Evolutionary conservation across 2,888 invertebrate species (phyloP).

Genomic region (Ectemnius lituratus): DNA sequence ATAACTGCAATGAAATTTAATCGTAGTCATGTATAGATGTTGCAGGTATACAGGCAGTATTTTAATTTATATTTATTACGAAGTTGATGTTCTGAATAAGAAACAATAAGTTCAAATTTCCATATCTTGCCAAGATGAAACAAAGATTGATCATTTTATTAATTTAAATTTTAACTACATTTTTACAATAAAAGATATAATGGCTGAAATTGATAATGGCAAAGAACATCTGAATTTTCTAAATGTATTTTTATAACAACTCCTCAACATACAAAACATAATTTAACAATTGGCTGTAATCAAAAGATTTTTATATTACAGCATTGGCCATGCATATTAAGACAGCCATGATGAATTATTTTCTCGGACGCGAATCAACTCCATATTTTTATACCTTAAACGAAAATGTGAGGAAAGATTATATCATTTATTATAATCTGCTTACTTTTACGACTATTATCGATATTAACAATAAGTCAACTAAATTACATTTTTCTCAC

Average conservation of each 20-base stretch:
- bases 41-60: slow-evolving; percentile 32
- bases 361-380: slow-evolving; percentile 15
- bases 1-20: slow-evolving; percentile 21
- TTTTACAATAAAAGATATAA: slow-evolving; percentile 33
- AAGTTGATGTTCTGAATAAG: slow-evolving; percentile 24
- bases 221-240: slow-evolving; percentile 57
- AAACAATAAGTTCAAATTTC: slow-evolving; percentile 42
- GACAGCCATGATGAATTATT: slow-evolving; percentile 33
- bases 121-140: slow-evolving; percentile 36
- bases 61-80: slow-evolving; percentile 39
- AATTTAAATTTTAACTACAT: slow-evolving; percentile 38
- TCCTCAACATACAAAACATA: slow-evolving; percentile 33
- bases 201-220: slow-evolving; percentile 20
- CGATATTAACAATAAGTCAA: not conserved
- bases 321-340: slow-evolving; percentile 41
- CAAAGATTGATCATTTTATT: slow-evolving; percentile 36
- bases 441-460: slow-evolving; percentile 1
- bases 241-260: slow-evolving; percentile 65
- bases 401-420: slow-evolving; percentile 5
- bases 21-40: slow-evolving; percentile 36
- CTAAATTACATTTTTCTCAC: no score
- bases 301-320: slow-evolving; percentile 45
- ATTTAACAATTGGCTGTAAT: slow-evolving; percentile 53
- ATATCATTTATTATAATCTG: slow-evolving; percentile 17
- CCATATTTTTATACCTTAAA: slow-evolving; percentile 36